Evolutionary conservation across 2,797 vertebrate genomes (phyloP), one percentile per base, ranked within the genome.

Genomic region (Hyperoplus lanceolatus): DNA sequence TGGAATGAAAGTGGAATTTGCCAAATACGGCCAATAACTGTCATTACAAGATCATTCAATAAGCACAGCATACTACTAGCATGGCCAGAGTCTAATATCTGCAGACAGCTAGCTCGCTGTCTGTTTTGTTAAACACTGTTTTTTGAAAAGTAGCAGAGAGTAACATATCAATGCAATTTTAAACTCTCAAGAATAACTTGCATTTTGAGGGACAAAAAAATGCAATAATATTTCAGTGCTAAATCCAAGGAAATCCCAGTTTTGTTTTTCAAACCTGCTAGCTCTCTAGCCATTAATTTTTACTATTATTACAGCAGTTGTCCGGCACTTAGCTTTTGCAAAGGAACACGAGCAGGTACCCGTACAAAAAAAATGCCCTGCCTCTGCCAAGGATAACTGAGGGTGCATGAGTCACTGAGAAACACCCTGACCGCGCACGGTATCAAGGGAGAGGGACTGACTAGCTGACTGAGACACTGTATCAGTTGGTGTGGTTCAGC

Each of bases 321-420:
- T 55, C 66, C 54, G 55, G 54, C 55, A 13, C 65, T 7, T 49
- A 8, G 55, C 45, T 45, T 16, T 45, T 57, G 8, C 42, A 63
- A 18, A 1, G 9, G 39, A 61, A 49, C 18, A 29, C 69, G 41
- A 71, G 53, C 53, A 85, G 72, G 60, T 67, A 55, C 39, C 12
- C 29, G 29, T 29, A 29, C 29, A 29, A 29, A 29, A 29, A 29
- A 29, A 29, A 29, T 29, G 29, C 29, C 29, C 29, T 29, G 29
- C 3, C 29, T 29, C 55, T 79, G 70, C 77, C 60, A 42, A 66
- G 61, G 79, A 79, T 79, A 60, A 74, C 53, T 63, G 66, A 67
- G 73, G 71, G 43, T 2, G 70, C 73, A 79, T 90, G 88, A 93
- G 82, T 91, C 88, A 87, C 85, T 1, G 77, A 80, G 80, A 82